Evolutionary conservation across 2,888 invertebrate species (phyloP).

Genomic region (Acronicta alni): DNA sequence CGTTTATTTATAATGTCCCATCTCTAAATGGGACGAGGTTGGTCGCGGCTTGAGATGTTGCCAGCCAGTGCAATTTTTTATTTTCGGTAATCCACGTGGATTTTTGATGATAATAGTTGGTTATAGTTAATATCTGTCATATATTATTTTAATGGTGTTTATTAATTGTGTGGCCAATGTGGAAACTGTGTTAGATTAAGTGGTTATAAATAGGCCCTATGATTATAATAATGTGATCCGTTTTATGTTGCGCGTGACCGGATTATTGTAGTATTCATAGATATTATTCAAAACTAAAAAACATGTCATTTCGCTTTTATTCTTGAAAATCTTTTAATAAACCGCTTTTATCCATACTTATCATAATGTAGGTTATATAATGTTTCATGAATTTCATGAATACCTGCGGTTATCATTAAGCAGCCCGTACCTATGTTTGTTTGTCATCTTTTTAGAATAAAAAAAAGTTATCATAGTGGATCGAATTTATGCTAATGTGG

Average conservation of each 20-base stretch:
- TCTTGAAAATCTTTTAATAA: too few relatives aligned
- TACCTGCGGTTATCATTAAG: too few relatives aligned
- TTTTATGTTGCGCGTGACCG: background rate
- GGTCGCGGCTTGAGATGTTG: slow-evolving; percentile 54
- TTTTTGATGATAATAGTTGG: slow-evolving; percentile 29
- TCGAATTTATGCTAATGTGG: slow-evolving; percentile 20
- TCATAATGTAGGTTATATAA: too few relatives aligned
- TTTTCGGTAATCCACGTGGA: slow-evolving; percentile 32
- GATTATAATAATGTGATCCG: background rate
- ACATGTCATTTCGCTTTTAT: background rate
- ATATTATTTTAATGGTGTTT: slow-evolving; percentile 27
- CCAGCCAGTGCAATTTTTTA: slow-evolving; percentile 58
- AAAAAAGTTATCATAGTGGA: background rate
- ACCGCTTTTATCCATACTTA: too few relatives aligned
- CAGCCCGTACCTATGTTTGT: too few relatives aligned
- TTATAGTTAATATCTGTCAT: slow-evolving; percentile 32
- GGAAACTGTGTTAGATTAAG: slow-evolving; percentile 7
- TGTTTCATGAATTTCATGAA: too few relatives aligned
- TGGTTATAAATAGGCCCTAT: background rate
- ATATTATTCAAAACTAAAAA: background rate
- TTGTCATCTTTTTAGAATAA: too few relatives aligned
- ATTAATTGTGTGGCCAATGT: slow-evolving; percentile 4
- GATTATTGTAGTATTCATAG: background rate
- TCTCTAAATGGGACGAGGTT: slow-evolving; percentile 58
- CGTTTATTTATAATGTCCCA: slow-evolving; percentile 56